Evolutionary conservation across 92 coral and sea anemone species (phyloP), one percentile per base, ranked within the genome.

Genomic region (Actinostola sp.): DNA sequence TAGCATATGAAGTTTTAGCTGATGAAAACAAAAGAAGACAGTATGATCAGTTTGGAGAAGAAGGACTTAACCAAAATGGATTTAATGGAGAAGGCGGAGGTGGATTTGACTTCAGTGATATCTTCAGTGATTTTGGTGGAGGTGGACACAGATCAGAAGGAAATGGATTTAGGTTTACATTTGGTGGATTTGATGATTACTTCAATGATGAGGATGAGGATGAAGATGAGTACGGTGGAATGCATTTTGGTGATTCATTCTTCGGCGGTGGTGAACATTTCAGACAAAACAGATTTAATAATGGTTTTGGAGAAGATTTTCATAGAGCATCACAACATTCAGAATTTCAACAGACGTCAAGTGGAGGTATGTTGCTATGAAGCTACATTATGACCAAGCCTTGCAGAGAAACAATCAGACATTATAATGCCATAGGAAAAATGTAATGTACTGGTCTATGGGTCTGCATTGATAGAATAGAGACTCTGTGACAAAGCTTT

Each of bases 31-130:
- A 93, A 60, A 81, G 97, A 53, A 79, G 86, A 16, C 97, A 91
- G n/a, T 93, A 93, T 88, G 98, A 93, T 67, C 97, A 93, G 82
- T 93, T 91, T 85, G 98, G 98, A 19, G 92, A 92, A 68, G 98
- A 93, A 61, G 97, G 97, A 31, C 78, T 93, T 51, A 93, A 93
- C 16, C 78, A 72, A 41, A 82, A 85, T 75, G 97, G 94, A 11
- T 86, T 86, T 61, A 55, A 69, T 24, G 53, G 73, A 10, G 77
- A 73, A 24, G 87, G 87, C 43, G 82, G 87, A 16, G 80, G 86
- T 8, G 81, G 89, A 11, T 89, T 89, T 62, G 85, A 89, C 59
- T 93, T 93, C 48, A 79, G 65, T 75, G 98, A 90, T 66, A 7
- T 93, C n/a, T 93, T 93, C 32, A 81, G 84, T 84, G 82, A 84